Evolutionary conservation across 2,888 invertebrate species (phyloP).

Genomic region (Phengaris arion): DNA sequence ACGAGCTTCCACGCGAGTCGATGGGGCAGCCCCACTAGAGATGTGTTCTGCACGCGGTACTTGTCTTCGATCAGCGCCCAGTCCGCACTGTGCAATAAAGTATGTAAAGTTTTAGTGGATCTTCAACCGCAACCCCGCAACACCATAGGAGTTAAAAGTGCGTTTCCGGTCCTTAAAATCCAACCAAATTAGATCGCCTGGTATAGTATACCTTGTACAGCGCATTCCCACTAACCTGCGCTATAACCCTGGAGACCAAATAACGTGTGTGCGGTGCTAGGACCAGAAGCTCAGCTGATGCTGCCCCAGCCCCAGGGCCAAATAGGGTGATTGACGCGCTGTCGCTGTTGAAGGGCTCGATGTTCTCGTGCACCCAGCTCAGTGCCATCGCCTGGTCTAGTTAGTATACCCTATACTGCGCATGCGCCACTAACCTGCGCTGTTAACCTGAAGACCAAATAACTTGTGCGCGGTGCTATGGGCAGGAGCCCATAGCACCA

Average conservation of each 20-base stretch:
- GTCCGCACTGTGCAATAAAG: too few relatives aligned
- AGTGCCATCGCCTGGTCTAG: constrained; percentile 94
- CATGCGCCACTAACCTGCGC: too few relatives aligned
- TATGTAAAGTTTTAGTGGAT: too few relatives aligned
- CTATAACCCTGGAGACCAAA: constrained; percentile 90
- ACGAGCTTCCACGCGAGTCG: constrained; percentile 92
- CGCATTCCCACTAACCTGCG: constrained; percentile 74
- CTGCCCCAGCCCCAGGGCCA: constrained; percentile 95
- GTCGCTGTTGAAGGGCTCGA: constrained; percentile 92
- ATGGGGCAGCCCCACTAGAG: constrained; percentile 93
- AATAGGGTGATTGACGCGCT: constrained; percentile 90
- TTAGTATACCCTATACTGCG: too few relatives aligned
- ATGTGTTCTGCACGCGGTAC: constrained; percentile 93
- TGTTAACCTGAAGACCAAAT: too few relatives aligned
- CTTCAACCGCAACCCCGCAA: too few relatives aligned
- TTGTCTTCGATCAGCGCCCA: constrained; percentile 94
- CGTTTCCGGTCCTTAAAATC: too few relatives aligned
- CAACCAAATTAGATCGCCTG: too few relatives aligned
- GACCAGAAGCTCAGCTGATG: constrained; percentile 93
- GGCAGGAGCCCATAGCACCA: too few relatives aligned
- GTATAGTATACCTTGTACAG: too few relatives aligned
- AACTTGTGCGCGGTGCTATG: too few relatives aligned
- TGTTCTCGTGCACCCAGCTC: constrained; percentile 93
- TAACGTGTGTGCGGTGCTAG: constrained; percentile 89
- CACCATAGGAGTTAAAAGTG: too few relatives aligned